Evolutionary conservation across 1,140 invertebrate species (phyloP), one percentile per base, ranked within the genome.

Genomic region (Metopolophium dirhodum): DNA sequence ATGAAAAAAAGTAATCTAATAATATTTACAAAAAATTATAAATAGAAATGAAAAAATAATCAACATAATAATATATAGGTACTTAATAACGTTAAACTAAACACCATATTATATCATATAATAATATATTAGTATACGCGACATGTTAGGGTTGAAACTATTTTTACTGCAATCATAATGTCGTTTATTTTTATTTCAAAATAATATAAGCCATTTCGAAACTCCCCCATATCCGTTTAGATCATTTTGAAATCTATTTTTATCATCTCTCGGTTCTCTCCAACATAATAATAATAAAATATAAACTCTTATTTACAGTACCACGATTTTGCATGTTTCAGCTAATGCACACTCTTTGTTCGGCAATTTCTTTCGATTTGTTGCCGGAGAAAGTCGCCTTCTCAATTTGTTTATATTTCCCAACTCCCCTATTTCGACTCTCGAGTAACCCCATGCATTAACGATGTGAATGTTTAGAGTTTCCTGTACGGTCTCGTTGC

Each of bases 211-310:
- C 30, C 22, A n/a, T 41, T 51, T 51, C 7, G 4, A 51, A 51
- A 35, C n/a, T n/a, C 87, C 87, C n/a, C 45, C 35, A 37, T 51
- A 54, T 89, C 49, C 49, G 49, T 54, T 26, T 37, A 9, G 49
- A 54, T 54, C 9, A 89, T 54, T 89, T 37, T 35, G 51, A 51
- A 89, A 54, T 89, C 87, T 89, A 89, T 89, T 89, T 89, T 37
- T n/a, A 35, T 23, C 87, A 54, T 89, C 49, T 49, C 49, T 54
- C 35, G 9, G 7, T 88, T 87, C 45, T 49, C 11, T 88, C 18
- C 3, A 85, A 47, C 35, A 35, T 20, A 37, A 89, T 22, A 37
- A 54, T 51, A 51, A 22, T 7, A 41, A n/a, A n/a, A n/a, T 4
- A 41, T 41, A 41, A 54, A 54, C 49, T 88, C n/a, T 35, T 89